Evolutionary conservation across 2,888 invertebrate genomes (phyloP).

Genomic region (Melieria crassipennis): DNA sequence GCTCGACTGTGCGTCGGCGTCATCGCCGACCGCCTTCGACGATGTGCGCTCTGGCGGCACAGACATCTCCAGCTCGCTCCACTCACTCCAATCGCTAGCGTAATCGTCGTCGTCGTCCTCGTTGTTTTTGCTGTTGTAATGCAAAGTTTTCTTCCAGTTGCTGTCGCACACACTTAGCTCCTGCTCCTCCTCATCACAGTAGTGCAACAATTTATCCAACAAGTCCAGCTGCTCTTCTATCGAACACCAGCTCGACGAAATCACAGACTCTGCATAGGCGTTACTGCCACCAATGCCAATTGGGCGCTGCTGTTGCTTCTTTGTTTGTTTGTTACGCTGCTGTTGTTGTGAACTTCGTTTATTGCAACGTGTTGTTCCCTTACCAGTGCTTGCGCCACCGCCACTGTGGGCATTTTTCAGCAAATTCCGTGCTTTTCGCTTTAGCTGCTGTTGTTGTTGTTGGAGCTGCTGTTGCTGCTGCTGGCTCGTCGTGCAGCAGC

Average conservation of each 20-base stretch:
- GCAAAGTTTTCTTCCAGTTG: constrained; percentile 36
- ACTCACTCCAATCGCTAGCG: constrained; percentile 26
- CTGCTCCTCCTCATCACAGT: constrained; percentile 58
- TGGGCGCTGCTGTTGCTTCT: constrained; percentile 41
- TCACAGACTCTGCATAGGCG: constrained; percentile 49
- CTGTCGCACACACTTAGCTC: constrained; percentile 36
- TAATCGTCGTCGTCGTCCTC: constrained; percentile 29
- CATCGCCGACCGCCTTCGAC: constrained; percentile 17
- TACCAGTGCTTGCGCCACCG: constrained; percentile 36
- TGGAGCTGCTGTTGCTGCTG: constrained; percentile 31
- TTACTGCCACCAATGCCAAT: constrained; percentile 38
- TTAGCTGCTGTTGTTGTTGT: constrained; percentile 45
- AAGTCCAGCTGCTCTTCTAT: constrained; percentile 62
- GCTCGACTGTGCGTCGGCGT: constrained; percentile 47
- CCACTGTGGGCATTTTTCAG: constrained; percentile 43
- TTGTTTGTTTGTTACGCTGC: constrained; percentile 28
- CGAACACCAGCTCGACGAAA: constrained; percentile 63
- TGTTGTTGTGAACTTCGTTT: constrained; percentile 39
- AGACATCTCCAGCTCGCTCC: constrained; percentile 1
- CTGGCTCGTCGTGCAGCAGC: constrained; percentile 22
- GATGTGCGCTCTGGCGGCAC: constrained; percentile 2
- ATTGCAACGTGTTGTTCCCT: not conserved
- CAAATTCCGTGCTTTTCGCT: constrained; percentile 44
- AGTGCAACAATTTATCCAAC: constrained; percentile 59
- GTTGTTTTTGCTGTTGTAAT: constrained; percentile 24